Conservation (phyloP, 2,797 vertebrate species). For the Mergus octosetaceus region DNA sequence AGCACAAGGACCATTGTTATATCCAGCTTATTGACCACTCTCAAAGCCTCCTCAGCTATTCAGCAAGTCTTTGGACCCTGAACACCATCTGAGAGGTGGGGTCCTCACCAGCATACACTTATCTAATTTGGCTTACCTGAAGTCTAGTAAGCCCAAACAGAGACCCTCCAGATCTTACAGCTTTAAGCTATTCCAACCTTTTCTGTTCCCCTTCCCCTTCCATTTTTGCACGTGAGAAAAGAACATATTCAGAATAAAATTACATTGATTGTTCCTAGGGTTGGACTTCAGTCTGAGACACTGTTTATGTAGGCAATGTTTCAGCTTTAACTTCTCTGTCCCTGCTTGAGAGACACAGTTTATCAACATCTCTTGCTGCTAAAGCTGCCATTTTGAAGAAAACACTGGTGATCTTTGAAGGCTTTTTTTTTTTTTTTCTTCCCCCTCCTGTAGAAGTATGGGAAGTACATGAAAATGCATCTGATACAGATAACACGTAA, state of each 20-base stretch:
- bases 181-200: neutral
- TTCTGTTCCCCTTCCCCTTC: neutral
- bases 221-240: neutral
- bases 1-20: neutral
- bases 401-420: neutral
- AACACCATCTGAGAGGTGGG: neutral
- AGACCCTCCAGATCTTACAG: neutral
- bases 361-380: neutral
- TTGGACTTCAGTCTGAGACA: neutral
- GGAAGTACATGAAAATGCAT: neutral
- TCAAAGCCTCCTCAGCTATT: neutral
- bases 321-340: neutral
- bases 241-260: neutral
- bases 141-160: neutral
- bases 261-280: neutral
- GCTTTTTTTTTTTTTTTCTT: neutral
- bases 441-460: neutral
- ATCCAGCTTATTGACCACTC: neutral
- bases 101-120: neutral
- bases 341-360: neutral
- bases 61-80: neutral
- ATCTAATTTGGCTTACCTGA: neutral
- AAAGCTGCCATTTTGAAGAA: neutral
- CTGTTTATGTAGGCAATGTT: neutral
- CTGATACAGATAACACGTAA: neutral